Percentiles rank a stretch among this genome's conserved stretches.
These are phyloP conservation scores for Drosophila kurseongensis DNA, from an alignment of 1,140 invertebrate species.

Conservation along the genomic window DNA sequence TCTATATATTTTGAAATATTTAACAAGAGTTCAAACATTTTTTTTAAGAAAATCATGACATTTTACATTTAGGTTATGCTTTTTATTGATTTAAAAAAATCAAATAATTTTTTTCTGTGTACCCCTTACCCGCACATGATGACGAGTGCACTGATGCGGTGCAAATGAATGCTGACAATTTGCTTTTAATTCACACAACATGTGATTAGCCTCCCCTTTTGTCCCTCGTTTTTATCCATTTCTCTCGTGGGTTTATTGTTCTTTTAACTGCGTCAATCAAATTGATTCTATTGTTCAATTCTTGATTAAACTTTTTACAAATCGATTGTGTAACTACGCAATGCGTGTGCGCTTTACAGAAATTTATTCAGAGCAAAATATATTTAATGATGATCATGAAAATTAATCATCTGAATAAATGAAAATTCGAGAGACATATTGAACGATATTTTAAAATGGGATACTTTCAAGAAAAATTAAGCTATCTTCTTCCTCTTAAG, in stretches of 20 bases:
- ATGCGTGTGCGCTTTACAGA: constrained; percentile 3
- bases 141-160: constrained; percentile 37
- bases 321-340: constrained; percentile 51
- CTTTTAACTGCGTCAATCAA: constrained; percentile 44
- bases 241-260: constrained; percentile 12
- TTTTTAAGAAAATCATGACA: too few relatives aligned
- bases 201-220: constrained; percentile 34
- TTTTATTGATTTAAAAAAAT: neutral
- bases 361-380: neutral
- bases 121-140: constrained; percentile 16
- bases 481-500: too few relatives aligned
- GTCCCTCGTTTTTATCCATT: constrained; percentile 7
- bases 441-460: too few relatives aligned
- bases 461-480: too few relatives aligned
- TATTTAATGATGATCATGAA: too few relatives aligned
- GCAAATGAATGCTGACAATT: constrained; percentile 53
- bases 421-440: too few relatives aligned
- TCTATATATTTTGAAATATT: too few relatives aligned
- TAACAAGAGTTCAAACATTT: too few relatives aligned
- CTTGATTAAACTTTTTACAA: constrained; percentile 37
- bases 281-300: constrained; percentile 61
- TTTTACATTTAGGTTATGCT: too few relatives aligned
- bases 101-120: constrained; percentile 2
- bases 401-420: too few relatives aligned
- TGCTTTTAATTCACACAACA: constrained; percentile 57